Evolutionary conservation across 1,140 invertebrate species (phyloP), one percentile per base, ranked within the genome.

Genomic region (Panulirus ornatus): DNA sequence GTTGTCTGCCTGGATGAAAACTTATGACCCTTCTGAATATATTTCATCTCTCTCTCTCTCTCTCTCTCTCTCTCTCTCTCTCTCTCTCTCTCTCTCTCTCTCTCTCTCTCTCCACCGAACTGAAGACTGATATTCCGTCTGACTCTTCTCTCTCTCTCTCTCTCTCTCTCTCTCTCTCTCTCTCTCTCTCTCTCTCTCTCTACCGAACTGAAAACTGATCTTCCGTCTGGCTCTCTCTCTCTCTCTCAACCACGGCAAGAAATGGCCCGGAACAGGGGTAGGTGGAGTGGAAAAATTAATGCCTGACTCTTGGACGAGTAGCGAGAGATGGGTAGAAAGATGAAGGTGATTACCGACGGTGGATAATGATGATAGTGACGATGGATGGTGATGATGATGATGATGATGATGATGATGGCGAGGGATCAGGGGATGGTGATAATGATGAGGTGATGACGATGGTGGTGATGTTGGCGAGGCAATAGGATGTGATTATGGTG

Each of bases 91-190:
- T n/a, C 11, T 70, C 9, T n/a, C 9, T n/a, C 66, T 70, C 66
- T n/a, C 9, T 70, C 63, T 9, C 22, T 70, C 63, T 70, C 66
- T 70, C 66, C 11, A 27, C 9, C 22, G 22, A 70, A 70, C 9
- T 27, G 9, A 70, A 9, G 8, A 11, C 8, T 70, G 6, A 70
- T 9, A 70, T n/a, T 6, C 66, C 6, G 9, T n/a, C 34, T 70
- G 22, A 8, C 22, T 30, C 34, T 16, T 16, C 30, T 30, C 71
- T 27, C 36, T 75, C 36, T 75, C 71, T 71, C 71, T 70, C 66
- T 70, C 66, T 70, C 66, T 70, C 66, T 70, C 66, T 70, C 66
- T 70, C 66, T n/a, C n/a, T 70, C 66, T 70, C 66, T 70, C 66
- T 70, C 66, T 70, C 71, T 70, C 66, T 70, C n/a, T 70, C 66